Evolutionary conservation across 2,888 invertebrate species (phyloP), one percentile per base, ranked within the genome.

Genomic region (Frankliniella fusca): DNA sequence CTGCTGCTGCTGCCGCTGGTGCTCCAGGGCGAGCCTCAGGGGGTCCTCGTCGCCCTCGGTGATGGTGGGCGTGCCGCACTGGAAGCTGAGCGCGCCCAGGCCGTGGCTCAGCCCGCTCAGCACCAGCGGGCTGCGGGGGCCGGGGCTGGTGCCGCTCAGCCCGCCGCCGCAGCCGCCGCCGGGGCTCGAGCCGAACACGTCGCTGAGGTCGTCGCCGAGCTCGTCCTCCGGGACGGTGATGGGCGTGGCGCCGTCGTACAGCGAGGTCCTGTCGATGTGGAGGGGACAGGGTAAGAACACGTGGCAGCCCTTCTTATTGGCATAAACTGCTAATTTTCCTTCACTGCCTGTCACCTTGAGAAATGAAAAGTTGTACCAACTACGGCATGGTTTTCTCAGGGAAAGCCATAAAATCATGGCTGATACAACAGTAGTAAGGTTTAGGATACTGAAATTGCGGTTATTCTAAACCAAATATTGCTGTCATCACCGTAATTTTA

Each of bases 201-300:
- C 20, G 15, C 83, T 82, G 27, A 81, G 61, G 38, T 81, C 50
- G 27, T 83, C 82, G 8, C 49, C 81, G 48, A 81, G 81, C 8
- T 84, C 84, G 65, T 85, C 86, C 20, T 85, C 84, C 49, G 84
- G 84, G 12, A 86, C 84, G 23, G 84, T 84, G 82, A 85, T 84
- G 23, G 85, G 85, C 28, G 84, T 84, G 15, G 84, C 85, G 49
- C 85, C 85, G 70, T 85, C 85, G 82, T 84, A 83, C 20, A 85
- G 83, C 27, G 70, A 76, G 23, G 70, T 76, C 70, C 70, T 76
- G 61, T 0, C 7, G 18, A 18, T 7, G 61, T 7, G 61, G 61
- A 38, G 3, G 38, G 38, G 38, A 38, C 38, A 38, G 38, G 38
- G 38, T 38, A 38, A 38, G 38, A 38, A 2, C 38, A 5, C n/a